Evolutionary conservation across 2,113 vertebrate species (phyloP), one percentile per base, ranked within the genome.

Genomic region (Zapornia atra): DNA sequence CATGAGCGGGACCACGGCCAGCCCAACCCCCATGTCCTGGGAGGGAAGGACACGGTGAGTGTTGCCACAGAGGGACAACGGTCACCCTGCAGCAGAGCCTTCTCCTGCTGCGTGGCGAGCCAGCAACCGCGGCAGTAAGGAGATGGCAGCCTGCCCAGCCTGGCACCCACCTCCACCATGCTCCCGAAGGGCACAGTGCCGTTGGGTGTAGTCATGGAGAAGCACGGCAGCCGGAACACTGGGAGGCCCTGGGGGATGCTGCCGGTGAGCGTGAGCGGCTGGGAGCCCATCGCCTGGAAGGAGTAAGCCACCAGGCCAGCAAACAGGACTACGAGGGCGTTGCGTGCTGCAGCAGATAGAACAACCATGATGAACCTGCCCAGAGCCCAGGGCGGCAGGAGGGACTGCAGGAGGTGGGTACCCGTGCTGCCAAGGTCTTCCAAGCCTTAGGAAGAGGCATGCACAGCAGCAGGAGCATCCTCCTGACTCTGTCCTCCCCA

Each of bases 1-100:
- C 98, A 99, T 98, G 77, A 99, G 97, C 0, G 99, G 99, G 82
- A 99, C 98, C 82, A 99, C 98, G 1, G 98, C 99, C 89, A 99
- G 97, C 10, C 99, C 99, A 1, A 94, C 97, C 24, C 99, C 99
- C 95, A 99, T 98, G 90, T 96, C 98, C 99, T 99, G 97, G 5
- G 29, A 73, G 59, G 61, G 63, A 81, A 88, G 72, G 88, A 70
- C 12, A 3, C 4, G 1, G 21, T 2, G 40, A 78, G 56, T 0
- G 15, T 6, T n/a, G n/a, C 5, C 24, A 42, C 15, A 3, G 6
- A 54, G 51, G n/a, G 8, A 48, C 0, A 0, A 25, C 64, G 54
- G 40, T 11, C 8, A 1, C 50, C 53, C 57, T 0, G 0, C 29
- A 36, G 77, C 50, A 19, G 16, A 87, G 65, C 54, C 73, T 22